These are phyloP conservation scores for Oryzias dopingdopingensis DNA, from an alignment of 2,797 vertebrate species.

Conservation along the genomic window DNA sequence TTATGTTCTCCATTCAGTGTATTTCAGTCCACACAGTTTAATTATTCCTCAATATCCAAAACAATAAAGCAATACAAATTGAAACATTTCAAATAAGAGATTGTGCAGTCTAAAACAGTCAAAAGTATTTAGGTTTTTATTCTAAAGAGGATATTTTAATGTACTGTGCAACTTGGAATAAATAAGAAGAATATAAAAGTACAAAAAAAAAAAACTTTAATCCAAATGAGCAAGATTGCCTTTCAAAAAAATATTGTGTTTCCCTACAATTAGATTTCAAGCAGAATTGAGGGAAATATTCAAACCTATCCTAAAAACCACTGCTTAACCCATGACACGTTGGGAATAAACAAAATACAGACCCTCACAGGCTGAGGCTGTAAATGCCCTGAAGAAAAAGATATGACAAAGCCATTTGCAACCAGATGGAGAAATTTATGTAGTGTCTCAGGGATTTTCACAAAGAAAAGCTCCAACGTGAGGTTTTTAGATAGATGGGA, in stretches of 20 bases:
- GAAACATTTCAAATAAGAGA: too few species aligned
- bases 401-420: slow-evolving; percentile 41
- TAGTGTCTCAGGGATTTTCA: slow-evolving; percentile 53
- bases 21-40: too few species aligned
- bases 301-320: slow-evolving; percentile 10
- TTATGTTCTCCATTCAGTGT: too few species aligned
- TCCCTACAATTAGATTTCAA: slow-evolving; percentile 12
- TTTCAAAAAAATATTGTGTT: background rate
- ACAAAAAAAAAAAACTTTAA: too few species aligned
- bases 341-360: slow-evolving; percentile 33
- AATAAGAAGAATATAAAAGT: too few species aligned
- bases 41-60: too few species aligned
- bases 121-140: too few species aligned
- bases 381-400: slow-evolving; percentile 45
- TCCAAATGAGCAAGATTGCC: too few species aligned
- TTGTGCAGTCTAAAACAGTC: too few species aligned
- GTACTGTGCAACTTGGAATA: too few species aligned
- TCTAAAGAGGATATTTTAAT: too few species aligned
- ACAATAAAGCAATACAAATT: too few species aligned
- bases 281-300: background rate
- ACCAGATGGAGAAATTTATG: slow-evolving; percentile 52
- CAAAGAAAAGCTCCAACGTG: slow-evolving; percentile 48
- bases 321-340: slow-evolving; percentile 19
- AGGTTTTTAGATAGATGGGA: slow-evolving; percentile 61
- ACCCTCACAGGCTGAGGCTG: slow-evolving; percentile 34